phyloP scores from a whole-genome alignment of 2,113 vertebrate species.

The Nannobrachium achirus region DNA sequence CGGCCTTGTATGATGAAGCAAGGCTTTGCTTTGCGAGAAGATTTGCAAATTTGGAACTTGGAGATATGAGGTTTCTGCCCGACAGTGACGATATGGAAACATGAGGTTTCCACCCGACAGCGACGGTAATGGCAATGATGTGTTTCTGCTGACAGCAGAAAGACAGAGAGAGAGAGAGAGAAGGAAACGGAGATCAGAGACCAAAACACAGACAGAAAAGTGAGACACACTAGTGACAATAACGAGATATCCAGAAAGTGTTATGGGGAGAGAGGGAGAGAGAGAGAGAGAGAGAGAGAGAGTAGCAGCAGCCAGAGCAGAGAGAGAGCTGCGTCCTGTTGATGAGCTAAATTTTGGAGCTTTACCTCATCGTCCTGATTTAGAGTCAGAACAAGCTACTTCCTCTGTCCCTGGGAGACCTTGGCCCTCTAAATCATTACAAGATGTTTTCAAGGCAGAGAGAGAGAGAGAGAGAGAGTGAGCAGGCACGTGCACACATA shows the following conservation, averaged over 20 bases:
- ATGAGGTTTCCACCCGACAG: too few relatives aligned
- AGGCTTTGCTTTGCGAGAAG: too few relatives aligned
- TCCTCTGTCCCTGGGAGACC: constrained; percentile 48
- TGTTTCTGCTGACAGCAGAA: not conserved
- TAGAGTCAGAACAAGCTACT: constrained; percentile 44
- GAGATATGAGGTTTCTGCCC: too few relatives aligned
- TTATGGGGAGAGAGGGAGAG: not conserved
- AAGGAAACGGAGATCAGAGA: not conserved
- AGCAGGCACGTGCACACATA: too few relatives aligned
- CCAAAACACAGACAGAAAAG: not conserved
- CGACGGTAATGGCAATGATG: constrained; percentile 11
- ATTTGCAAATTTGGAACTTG: too few relatives aligned
- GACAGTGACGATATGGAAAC: too few relatives aligned
- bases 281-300: not conserved
- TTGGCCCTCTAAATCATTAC: constrained; percentile 34
- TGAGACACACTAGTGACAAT: constrained; percentile 1
- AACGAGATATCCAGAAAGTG: constrained; percentile 17
- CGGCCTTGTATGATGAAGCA: too few relatives aligned
- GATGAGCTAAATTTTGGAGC: constrained; percentile 44
- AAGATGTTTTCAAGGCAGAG: constrained; percentile 36
- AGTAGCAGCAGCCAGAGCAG: not conserved
- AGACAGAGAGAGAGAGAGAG: constrained; percentile 39
- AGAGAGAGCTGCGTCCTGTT: constrained; percentile 47
- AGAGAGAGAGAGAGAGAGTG: constrained; percentile 1
- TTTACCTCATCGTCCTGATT: constrained; percentile 58